Evolutionary conservation across 2,888 invertebrate genomes (phyloP), one percentile per base, ranked within the genome.

Genomic region (Carabus problematicus): DNA sequence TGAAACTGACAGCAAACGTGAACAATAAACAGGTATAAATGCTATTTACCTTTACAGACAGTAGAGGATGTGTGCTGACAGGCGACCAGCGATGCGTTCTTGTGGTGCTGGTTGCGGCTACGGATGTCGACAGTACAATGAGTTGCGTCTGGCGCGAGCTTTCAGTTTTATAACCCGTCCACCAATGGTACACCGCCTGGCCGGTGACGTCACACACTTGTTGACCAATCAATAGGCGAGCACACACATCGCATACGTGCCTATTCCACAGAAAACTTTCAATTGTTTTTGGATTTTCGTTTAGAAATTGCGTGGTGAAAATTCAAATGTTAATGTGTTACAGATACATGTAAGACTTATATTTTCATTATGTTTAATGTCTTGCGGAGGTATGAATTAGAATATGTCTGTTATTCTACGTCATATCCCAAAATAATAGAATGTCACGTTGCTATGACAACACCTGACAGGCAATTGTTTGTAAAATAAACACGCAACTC

Each of bases 91-190:
- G 7, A 56, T 39, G 14, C 59, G 40, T 59, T 12, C 4, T 14
- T 9, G 16, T 59, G 16, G 40, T 59, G 56, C 16, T 59, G 42
- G 59, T 40, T 42, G 59, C 59, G 59, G 16, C 52, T 14, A 1
- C 52, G 12, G 52, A n/a, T 40, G 41, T 59, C 42, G 41, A 29
- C 59, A 42, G 18, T 42, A 59, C 41, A 41, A 59, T 59, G 59
- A 59, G 14, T 40, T 39, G 40, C 14, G 41, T 59, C 41, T 16
- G 19, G 59, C 39, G 59, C 59, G 59, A 8, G 59, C 41, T 42
- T 59, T 42, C 42, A 59, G 59, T 59, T 59, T 59, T 59, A 59
- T 59, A 59, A 8, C 16, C 29, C 41, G 40, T 59, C 59, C 41
- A 41, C 59, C 59, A 59, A 59, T 59, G n/a, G 41, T 42, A 59